phyloP scores from a whole-genome alignment of 2,888 invertebrate genomes.

The Drosophila helvetica region DNA sequence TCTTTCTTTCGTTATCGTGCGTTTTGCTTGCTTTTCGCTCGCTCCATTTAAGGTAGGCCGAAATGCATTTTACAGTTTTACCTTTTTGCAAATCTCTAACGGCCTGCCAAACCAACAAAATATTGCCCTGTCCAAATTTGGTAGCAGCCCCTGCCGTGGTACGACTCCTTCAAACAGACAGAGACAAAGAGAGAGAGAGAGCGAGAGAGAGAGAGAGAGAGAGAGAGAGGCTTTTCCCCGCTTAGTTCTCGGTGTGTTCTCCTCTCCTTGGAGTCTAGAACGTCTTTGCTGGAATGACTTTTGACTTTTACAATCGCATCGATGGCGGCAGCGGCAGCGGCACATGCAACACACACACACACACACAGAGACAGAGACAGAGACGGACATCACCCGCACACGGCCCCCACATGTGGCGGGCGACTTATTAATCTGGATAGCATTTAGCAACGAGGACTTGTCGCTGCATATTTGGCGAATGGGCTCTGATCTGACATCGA shows the following conservation, averaged over 20 bases:
- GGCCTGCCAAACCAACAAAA: constrained; percentile 63
- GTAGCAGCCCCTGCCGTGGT: constrained; percentile 22
- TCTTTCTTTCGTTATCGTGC: constrained; percentile 70
- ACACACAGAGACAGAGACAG: not conserved
- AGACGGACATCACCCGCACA: constrained; percentile 34
- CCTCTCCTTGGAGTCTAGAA: constrained; percentile 30
- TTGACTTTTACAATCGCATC: constrained; percentile 68
- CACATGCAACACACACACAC: not conserved
- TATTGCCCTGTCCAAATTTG: constrained; percentile 74
- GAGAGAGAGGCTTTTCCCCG: not conserved
- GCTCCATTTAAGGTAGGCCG: constrained; percentile 68
- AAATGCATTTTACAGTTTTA: constrained; percentile 74
- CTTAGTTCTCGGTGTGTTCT: not conserved
- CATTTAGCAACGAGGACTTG: constrained; percentile 68
- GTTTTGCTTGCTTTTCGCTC: constrained; percentile 63
- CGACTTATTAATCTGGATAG: constrained; percentile 70
- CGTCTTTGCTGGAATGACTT: constrained; percentile 52
- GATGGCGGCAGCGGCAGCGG: constrained; percentile 10
- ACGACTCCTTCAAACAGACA: too few species aligned
- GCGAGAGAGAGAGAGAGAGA: not conserved
- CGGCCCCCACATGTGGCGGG: not conserved
- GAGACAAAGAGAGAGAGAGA: not conserved
- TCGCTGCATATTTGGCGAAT: constrained; percentile 70
- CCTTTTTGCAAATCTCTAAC: constrained; percentile 70
- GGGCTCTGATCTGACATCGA: constrained; percentile 26